Evolutionary conservation across 2,113 vertebrate species (phyloP).

Genomic region (Vulpes vulpes): DNA sequence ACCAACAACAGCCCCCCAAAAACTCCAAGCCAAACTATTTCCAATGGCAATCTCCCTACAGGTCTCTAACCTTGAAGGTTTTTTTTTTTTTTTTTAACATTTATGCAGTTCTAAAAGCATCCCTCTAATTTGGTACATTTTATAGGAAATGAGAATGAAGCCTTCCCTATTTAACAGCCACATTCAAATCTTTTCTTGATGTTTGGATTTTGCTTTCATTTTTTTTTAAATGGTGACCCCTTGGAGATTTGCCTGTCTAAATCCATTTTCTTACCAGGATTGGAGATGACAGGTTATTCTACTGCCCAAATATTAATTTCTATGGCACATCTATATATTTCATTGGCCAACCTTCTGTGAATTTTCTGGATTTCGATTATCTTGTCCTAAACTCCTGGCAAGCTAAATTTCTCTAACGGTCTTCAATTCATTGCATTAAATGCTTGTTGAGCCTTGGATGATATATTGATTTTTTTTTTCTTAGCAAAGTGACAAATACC

Average conservation of each 20-base stretch:
- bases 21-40: not conserved
- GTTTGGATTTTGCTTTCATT: slow-evolving; percentile 71
- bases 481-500: slow-evolving; percentile 89
- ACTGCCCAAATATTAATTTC: slow-evolving; percentile 87
- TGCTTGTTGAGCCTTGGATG: slow-evolving; percentile 88
- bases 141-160: slow-evolving; percentile 46
- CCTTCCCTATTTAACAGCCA: slow-evolving; percentile 34
- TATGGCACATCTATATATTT: slow-evolving; percentile 84
- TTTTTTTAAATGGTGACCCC: slow-evolving; percentile 69
- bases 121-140: not conserved
- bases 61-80: not conserved
- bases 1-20: not conserved
- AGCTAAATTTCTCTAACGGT: slow-evolving; percentile 89
- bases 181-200: slow-evolving; percentile 47
- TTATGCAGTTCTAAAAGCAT: not conserved
- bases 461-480: slow-evolving; percentile 89
- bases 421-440: slow-evolving; percentile 89
- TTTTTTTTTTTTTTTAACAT: not conserved
- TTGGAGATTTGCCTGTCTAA: slow-evolving; percentile 82
- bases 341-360: slow-evolving; percentile 85
- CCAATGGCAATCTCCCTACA: not conserved
- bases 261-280: slow-evolving; percentile 84
- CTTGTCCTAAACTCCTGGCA: slow-evolving; percentile 87
- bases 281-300: slow-evolving; percentile 86
- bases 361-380: slow-evolving; percentile 89